A percentile compares a stretch with the other conserved stretches of the same genome.
phyloP scores from a whole-genome alignment of 2,797 vertebrate species.

The Gobio occitaniae region DNA sequence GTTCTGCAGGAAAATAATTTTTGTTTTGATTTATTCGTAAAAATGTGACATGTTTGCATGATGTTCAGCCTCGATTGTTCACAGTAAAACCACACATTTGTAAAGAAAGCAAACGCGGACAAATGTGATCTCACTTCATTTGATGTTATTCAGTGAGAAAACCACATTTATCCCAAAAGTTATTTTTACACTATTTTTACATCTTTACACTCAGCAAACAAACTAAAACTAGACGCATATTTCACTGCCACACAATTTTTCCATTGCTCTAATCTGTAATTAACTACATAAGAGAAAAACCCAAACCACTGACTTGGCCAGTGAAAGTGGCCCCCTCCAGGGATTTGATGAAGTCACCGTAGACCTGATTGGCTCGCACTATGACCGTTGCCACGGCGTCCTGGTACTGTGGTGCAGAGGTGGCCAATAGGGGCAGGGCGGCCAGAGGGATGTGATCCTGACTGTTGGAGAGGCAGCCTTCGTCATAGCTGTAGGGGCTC shows the following conservation, averaged over 20 bases:
- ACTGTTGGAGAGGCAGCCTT: constrained; percentile 94
- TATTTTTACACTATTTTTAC: too few species aligned
- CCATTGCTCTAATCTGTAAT: not conserved
- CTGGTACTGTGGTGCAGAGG: constrained; percentile 94
- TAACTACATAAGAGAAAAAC: not conserved
- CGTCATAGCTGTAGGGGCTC: constrained; percentile 95
- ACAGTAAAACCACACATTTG: not conserved
- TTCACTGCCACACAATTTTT: not conserved
- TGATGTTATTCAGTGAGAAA: not conserved
- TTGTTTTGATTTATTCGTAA: not conserved
- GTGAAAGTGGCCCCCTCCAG: constrained; percentile 87
- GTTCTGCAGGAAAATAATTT: too few species aligned
- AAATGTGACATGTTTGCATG: not conserved
- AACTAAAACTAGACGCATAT: not conserved
- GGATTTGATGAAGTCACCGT: constrained; percentile 91
- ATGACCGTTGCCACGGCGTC: constrained; percentile 93
- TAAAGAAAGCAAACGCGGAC: not conserved
- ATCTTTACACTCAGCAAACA: not conserved
- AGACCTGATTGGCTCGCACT: constrained; percentile 92
- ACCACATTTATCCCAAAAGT: not conserved
- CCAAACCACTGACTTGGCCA: constrained; percentile 85
- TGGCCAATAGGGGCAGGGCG: constrained; percentile 92
- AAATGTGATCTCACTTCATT: not conserved
- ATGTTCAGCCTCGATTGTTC: not conserved
- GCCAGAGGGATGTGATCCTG: constrained; percentile 98